Conservation (phyloP, 2,888 invertebrate species). For the Pheosia gnoma region DNA sequence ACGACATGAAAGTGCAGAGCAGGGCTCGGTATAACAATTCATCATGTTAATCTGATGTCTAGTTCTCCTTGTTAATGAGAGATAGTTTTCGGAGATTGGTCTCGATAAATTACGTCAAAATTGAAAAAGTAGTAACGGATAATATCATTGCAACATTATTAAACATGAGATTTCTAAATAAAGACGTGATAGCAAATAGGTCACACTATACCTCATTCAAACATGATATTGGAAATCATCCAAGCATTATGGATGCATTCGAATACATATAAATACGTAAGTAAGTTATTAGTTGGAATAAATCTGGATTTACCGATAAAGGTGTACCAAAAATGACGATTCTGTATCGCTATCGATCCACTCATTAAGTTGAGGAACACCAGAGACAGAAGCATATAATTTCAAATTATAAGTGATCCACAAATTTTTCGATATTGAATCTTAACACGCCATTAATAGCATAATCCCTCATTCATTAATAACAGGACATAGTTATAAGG, state of each 20-base stretch:
- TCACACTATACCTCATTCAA: not conserved
- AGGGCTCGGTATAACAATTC: slow-evolving; percentile 57
- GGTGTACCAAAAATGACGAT: too few relatives aligned
- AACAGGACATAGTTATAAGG: not conserved
- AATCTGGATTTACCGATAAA: not conserved
- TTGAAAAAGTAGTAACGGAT: slow-evolving; percentile 5
- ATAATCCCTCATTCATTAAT: not conserved
- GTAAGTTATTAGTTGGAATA: not conserved
- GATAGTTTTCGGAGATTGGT: slow-evolving; percentile 48
- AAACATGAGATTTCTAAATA: not conserved
- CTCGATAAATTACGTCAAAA: slow-evolving; percentile 14
- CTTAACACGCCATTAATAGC: not conserved
- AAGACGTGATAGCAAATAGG: not conserved
- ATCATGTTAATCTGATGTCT: slow-evolving; percentile 64
- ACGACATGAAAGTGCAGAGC: slow-evolving; percentile 51
- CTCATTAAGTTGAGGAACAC: too few relatives aligned
- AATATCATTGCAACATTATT: slow-evolving; percentile 12
- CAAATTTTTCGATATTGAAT: not conserved
- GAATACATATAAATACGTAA: not conserved
- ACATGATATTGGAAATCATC: not conserved
- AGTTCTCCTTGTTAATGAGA: slow-evolving; percentile 49
- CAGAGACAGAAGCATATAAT: too few relatives aligned
- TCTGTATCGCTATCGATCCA: too few relatives aligned
- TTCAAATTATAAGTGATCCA: too few relatives aligned
- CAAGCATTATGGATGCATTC: not conserved